A percentile compares a stretch with the other conserved stretches of the same genome.
phyloP scores from a whole-genome alignment of 2,888 invertebrate genomes.

The Harmothoe impar region DNA sequence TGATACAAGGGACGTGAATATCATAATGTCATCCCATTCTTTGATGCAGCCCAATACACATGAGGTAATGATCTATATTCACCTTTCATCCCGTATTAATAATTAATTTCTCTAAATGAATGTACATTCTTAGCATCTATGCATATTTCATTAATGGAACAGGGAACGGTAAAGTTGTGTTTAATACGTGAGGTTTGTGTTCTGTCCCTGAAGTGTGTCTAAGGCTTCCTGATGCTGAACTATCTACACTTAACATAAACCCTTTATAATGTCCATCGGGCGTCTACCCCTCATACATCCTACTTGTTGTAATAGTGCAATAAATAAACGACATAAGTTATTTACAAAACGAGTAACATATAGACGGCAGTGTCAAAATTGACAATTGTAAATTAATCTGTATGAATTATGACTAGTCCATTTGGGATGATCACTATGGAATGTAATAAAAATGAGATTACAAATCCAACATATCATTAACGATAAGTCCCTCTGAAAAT shows the following conservation, averaged over 20 bases:
- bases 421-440: not conserved
- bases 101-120: not conserved
- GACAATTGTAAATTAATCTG: not conserved
- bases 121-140: not conserved
- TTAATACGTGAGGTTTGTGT: slow-evolving; percentile 27
- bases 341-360: not conserved
- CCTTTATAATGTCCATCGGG: not conserved
- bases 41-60: not conserved
- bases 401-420: slow-evolving; percentile 17
- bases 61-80: not conserved
- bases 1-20: too few species aligned
- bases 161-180: not conserved
- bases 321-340: slow-evolving; percentile 37
- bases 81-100: not conserved
- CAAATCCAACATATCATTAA: not conserved
- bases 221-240: slow-evolving; percentile 18
- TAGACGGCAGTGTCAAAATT: not conserved
- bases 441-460: slow-evolving; percentile 14
- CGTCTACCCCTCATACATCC: not conserved
- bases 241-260: slow-evolving; percentile 37
- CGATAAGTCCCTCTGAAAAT: not conserved
- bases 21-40: not conserved
- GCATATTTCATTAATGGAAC: not conserved
- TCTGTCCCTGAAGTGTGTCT: slow-evolving; percentile 32
- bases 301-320: not conserved